Evolutionary conservation across 2,888 invertebrate species (phyloP).

Genomic region (Cotesia congregata): DNA sequence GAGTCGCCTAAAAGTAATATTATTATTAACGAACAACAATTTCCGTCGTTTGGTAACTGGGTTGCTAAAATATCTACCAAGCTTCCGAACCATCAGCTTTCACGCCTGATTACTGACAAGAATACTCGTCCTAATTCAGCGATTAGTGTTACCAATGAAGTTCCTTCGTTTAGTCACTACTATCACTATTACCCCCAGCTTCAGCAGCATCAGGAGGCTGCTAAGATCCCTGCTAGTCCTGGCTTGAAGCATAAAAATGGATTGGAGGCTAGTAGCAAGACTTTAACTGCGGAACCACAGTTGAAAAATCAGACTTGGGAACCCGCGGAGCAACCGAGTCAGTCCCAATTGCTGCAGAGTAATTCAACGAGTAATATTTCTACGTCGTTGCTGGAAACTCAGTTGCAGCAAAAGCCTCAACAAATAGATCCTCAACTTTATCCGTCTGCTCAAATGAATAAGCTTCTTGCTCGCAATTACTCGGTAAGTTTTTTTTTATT

Average conservation of each 20-base stretch:
- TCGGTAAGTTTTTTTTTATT: not conserved
- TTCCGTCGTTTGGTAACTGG: conserved; percentile 49
- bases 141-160: not conserved
- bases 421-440: conserved; percentile 6
- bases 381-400: not conserved
- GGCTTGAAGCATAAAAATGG: not conserved
- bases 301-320: conserved; percentile 52
- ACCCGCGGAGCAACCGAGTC: conserved; percentile 10
- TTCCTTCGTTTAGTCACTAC: not conserved
- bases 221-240: not conserved
- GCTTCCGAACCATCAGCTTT: conserved; percentile 20
- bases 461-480: not conserved
- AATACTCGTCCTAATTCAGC: not conserved
- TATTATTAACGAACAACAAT: conserved; percentile 14
- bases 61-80: conserved; percentile 53
- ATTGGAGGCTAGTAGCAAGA: not conserved
- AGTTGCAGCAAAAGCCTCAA: not conserved
- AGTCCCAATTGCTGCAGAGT: not conserved
- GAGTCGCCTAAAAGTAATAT: not conserved
- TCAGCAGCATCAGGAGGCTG: not conserved
- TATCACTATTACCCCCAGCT: not conserved
- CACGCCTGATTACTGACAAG: conserved; percentile 7
- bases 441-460: not conserved
- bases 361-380: not conserved
- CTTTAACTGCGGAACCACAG: conserved; percentile 42